Base-by-base conservation (phyloP, 2,888 invertebrate genomes). In the Conchocele bisecta region DNA sequence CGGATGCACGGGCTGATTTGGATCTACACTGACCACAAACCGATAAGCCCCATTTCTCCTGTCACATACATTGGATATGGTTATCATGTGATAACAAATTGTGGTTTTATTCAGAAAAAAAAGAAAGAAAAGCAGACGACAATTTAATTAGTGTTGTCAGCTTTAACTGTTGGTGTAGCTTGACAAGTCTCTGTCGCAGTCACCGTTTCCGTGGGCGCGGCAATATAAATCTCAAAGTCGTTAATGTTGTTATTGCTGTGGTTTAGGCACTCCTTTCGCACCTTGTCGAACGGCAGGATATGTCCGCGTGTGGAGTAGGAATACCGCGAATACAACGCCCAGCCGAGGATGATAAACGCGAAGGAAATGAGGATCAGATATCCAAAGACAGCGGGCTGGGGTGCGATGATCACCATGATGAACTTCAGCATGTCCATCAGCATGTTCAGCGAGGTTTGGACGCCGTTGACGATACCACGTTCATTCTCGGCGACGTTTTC, bases 381-480 rank as follows among this genome's bases (percentile, higher is more conserved):
- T 15, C 93, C 93, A 83, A 93, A 93, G 15, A 91, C 89, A 42
- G 91, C 83, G 2, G 91, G 88, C 33, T 88, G 80, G 0, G 93
- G 92, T 7, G 92, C 84, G 4, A 89, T 66, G n/a, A 93, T 91
- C 15, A 93, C 92, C 53, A 93, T 84, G 15, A 89, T 66, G 76
- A 92, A 92, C 80, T 93, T 93, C 26, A 92, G 53, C 79, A 93
- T 89, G 75, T 92, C 92, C 89, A 93, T 89, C n/a, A 91, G 74
- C 84, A 90, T 91, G 84, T 93, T 93, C n/a, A 93, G 82, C 2
- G 92, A 92, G 54, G 86, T 89, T 80, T 93, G 93, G 2, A 93
- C 92, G 2, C 93, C 93, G 68, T 91, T 91, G n/a, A 93, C 90
- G 6, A 91, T 88, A 5, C 93, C 93, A 24, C 93, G 86, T 73